A percentile compares a stretch with the other conserved stretches of the same genome.
Conservation (phyloP, 1,140 invertebrate genomes). For the Teleopsis dalmanni region DNA sequence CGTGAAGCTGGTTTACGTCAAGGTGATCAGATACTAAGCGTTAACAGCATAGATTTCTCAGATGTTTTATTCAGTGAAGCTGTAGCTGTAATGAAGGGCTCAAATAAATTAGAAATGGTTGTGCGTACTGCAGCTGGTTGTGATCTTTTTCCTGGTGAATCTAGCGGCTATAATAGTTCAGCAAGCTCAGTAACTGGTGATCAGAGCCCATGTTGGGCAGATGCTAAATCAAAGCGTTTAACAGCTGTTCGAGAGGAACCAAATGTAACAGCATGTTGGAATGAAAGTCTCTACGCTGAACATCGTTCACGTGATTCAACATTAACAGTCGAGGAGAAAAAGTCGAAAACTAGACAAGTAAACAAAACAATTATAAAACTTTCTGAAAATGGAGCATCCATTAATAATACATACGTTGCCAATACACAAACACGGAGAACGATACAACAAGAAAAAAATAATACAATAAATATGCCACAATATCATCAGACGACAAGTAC, state of each 20-base stretch:
- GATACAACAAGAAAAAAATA: too few relatives aligned
- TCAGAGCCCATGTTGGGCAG: slow-evolving; percentile 56
- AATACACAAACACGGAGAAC: neutral
- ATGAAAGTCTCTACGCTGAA: slow-evolving; percentile 1
- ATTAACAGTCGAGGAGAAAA: slow-evolving; percentile 1
- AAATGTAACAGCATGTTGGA: neutral
- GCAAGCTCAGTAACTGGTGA: slow-evolving; percentile 69
- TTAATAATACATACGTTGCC: slow-evolving; percentile 50
- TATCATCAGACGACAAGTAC: neutral
- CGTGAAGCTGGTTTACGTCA: slow-evolving; percentile 77
- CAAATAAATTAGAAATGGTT: slow-evolving; percentile 62
- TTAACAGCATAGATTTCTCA: slow-evolving; percentile 74
- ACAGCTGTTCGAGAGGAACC: slow-evolving; percentile 58
- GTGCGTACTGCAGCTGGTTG: slow-evolving; percentile 65
- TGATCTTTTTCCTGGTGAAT: slow-evolving; percentile 70
- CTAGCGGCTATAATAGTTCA: slow-evolving; percentile 71
- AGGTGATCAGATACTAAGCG: slow-evolving; percentile 86
- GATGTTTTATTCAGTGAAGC: slow-evolving; percentile 75
- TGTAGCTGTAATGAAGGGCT: slow-evolving; percentile 67
- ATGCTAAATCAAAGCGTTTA: slow-evolving; percentile 51
- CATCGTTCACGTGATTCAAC: neutral
- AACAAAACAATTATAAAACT: slow-evolving; percentile 61
- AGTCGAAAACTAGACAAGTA: slow-evolving; percentile 30
- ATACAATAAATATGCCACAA: slow-evolving; percentile 3
- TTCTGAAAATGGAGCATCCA: slow-evolving; percentile 58